Percentiles rank a stretch among this genome's conserved stretches.
These are phyloP conservation scores for Muntiacus muntjak DNA, from an alignment of 2,113 vertebrate genomes.

Conservation along the genomic window DNA sequence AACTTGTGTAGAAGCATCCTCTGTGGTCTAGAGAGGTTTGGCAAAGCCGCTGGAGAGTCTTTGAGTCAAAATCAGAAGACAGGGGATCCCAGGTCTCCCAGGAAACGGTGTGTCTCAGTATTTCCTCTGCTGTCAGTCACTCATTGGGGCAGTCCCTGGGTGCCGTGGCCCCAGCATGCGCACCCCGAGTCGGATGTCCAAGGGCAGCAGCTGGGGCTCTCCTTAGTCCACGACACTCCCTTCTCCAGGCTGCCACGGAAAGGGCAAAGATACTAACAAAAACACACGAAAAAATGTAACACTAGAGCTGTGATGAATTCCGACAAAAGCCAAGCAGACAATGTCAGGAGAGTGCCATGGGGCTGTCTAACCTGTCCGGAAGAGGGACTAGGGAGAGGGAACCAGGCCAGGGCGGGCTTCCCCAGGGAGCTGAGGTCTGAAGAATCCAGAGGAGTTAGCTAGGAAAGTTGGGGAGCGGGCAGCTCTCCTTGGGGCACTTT, in stretches of 20 bases:
- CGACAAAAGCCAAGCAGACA: rapidly evolving
- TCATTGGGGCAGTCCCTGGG: rapidly evolving
- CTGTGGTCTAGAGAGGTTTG: not conserved
- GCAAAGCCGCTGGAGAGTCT: not conserved
- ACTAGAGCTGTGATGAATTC: rapidly evolving
- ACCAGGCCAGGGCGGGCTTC: not conserved
- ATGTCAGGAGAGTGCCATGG: not conserved
- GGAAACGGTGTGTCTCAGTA: not conserved
- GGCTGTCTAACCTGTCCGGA: not conserved
- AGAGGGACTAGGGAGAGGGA: rapidly evolving
- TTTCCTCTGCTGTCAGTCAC: not conserved
- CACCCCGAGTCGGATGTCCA: not conserved
- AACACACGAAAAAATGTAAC: not conserved
- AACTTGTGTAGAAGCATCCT: not conserved
- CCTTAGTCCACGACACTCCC: not conserved
- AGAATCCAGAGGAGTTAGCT: not conserved
- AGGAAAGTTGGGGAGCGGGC: not conserved
- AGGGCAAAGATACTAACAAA: not conserved
- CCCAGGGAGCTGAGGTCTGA: not conserved
- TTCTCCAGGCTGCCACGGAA: not conserved
- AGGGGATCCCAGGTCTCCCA: not conserved
- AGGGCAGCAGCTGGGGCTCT: no score
- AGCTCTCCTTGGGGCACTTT: not conserved
- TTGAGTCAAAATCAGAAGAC: not conserved
- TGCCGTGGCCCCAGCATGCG: not conserved